Conservation (phyloP, 2,113 vertebrate genomes). For the Odocoileus hemionus region DNA sequence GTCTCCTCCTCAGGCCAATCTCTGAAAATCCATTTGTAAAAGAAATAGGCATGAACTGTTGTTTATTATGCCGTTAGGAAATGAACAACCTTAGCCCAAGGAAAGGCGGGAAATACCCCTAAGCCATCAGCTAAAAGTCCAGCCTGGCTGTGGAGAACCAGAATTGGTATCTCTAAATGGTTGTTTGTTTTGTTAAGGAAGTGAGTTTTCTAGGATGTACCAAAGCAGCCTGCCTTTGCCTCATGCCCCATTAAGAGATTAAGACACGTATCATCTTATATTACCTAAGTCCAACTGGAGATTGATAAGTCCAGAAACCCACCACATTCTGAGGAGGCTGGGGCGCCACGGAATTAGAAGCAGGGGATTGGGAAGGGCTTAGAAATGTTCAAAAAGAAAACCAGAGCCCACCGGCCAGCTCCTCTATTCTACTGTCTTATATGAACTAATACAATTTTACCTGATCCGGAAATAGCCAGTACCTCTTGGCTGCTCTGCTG, state of each 20-base stretch:
- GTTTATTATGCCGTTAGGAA: not conserved
- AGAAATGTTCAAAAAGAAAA: not conserved
- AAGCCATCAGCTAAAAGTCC: not conserved
- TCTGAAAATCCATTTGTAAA: not conserved
- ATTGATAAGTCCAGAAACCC: conserved; percentile 21
- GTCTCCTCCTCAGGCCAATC: too few species aligned
- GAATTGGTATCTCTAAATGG: not conserved
- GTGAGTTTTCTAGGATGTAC: not conserved
- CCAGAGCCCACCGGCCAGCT: not conserved
- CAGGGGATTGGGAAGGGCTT: not conserved
- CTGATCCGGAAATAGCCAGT: not conserved
- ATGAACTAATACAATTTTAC: not conserved
- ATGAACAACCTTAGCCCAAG: not conserved
- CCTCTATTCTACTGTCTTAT: not conserved
- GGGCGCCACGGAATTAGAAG: not conserved
- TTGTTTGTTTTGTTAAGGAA: not conserved
- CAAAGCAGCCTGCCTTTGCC: conserved; percentile 43
- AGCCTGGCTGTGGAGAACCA: not conserved
- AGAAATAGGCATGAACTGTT: not conserved
- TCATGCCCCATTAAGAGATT: not conserved
- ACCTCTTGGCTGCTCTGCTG: conserved; percentile 49
- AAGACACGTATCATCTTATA: conserved; percentile 43
- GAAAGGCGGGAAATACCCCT: not conserved
- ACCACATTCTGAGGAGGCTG: not conserved
- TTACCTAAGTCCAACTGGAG: conserved; percentile 31